Conservation (phyloP, 2,888 invertebrate species). For the Yponomeuta plumbellus region DNA sequence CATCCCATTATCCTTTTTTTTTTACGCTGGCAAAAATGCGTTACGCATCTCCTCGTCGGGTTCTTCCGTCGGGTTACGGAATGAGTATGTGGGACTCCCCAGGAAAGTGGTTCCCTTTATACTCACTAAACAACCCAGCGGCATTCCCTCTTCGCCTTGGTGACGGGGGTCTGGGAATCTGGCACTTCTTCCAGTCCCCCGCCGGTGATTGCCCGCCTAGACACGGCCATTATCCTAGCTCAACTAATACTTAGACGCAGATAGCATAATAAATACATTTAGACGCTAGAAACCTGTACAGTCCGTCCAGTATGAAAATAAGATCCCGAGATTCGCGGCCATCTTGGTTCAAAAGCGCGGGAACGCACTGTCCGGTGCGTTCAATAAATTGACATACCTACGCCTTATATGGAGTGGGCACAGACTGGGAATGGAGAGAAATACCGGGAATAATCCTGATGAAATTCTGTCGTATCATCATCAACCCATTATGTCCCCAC, state of each 20-base stretch:
- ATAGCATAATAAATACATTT: neutral
- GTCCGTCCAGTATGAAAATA: neutral
- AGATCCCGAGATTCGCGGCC: constrained; percentile 30
- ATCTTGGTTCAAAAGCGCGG: constrained; percentile 54
- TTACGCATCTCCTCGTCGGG: too few species aligned
- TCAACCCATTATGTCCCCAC: too few species aligned
- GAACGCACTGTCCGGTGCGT: constrained; percentile 47
- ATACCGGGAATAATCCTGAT: neutral
- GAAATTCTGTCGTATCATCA: too few species aligned
- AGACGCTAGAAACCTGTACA: constrained; percentile 2
- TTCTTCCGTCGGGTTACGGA: too few species aligned
- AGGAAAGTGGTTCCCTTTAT: too few species aligned
- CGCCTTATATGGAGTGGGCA: constrained; percentile 49
- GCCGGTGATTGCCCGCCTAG: too few species aligned
- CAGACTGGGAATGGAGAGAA: neutral
- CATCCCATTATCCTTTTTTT: neutral
- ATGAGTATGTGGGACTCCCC: too few species aligned
- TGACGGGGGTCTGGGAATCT: too few species aligned
- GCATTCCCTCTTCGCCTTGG: too few species aligned
- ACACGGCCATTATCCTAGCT: neutral
- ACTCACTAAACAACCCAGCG: too few species aligned
- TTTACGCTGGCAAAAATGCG: too few species aligned
- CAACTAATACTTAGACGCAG: neutral
- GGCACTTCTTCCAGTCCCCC: too few species aligned
- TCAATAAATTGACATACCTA: constrained; percentile 72